Evolutionary conservation across 2,113 vertebrate species (phyloP), one percentile per base, ranked within the genome.

Genomic region (Pachyramphus minor): DNA sequence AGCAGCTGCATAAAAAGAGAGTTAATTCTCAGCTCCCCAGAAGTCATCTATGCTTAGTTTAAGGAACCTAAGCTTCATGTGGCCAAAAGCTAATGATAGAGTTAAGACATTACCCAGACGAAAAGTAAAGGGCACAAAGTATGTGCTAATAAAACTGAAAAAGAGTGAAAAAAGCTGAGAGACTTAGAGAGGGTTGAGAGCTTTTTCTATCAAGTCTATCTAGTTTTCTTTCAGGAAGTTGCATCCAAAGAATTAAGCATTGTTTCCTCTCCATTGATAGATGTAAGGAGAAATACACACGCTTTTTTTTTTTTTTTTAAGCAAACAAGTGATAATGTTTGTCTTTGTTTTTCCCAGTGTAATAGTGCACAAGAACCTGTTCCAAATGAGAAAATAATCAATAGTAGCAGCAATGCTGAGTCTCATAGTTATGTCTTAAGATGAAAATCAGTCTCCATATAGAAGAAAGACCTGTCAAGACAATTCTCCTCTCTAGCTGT

Each of bases 11-110:
- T 69, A 63, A 93, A 85, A 89, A 24, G 63, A 81, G 52, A 80
- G n/a, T 64, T 95, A 85, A 87, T 91, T 93, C 72, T 80, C 85
- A 74, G 55, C 47, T 88, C 39, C 28, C 63, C 81, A 91, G 74
- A 95, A 96, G 37, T 62, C 81, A 42, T 67, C 84, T 76, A 6
- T 44, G 49, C 50, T 59, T 71, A 71, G 42, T 63, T 93, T 90
- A 16, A 13, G 69, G 50, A 90, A 42, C 33, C 31, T 39, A 89
- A 91, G 35, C 27, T 89, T 89, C 50, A 4, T 23, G 71, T 87
- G 71, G 55, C 49, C 78, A 88, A 94, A 88, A 71, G 37, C 63
- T 83, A 85, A 64, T 55, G 31, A n/a, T 66, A 55, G 91, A 89
- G 31, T 47, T 68, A 71, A 92, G 55, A 75, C 22, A 39, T 59